Base-by-base conservation (phyloP, 2,797 vertebrate species). In the Cynodonichthys magdalenae region DNA sequence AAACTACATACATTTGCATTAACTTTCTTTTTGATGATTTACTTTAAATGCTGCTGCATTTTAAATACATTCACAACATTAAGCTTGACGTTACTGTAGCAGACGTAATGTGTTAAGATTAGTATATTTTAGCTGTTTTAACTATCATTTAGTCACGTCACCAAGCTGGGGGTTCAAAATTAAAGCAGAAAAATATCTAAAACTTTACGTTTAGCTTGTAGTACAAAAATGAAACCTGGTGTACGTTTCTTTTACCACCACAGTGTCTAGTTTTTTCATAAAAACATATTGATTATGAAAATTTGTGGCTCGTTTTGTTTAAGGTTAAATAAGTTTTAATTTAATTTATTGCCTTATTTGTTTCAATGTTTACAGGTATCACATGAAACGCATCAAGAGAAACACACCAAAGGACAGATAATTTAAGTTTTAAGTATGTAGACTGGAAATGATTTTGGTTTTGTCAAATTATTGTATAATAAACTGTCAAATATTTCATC, bases 371-470 rank as follows among this genome's bases (percentile, higher is more conserved):
- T 31, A 24, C 86, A 95, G 96, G 77, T 97, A 96, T 82, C 97
- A 92, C 10, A 95, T 39, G 74, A 93, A 95, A 87, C 96, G 95
- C 83, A 95, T 39, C 74, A 96, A 97, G 28, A 90, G 76, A 72
- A 88, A 94, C 84, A 90, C 93, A 46, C 94, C 94, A 19, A 97
- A 95, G 90, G 96, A 98, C 83, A 81, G 96, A 92, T 97, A 90
- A 89, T 24, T 14, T 4, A 66, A 46, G 2, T 15, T 55, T 15
- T 41, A 28, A 36, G 20, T 72, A 36, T 15, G 18, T 47, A 46
- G 69, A 54, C 15, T 31, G 18, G 51, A 63, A 47, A 63, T 60
- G 0, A 47, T 55, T 15, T 74, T 67, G 79, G 31, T 69, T 18
- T 69, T 76, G 51, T 79, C 20, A 50, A 51, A 59, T 28, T 80